phyloP scores from a whole-genome alignment of 2,113 vertebrate genomes.

The Proterorhinus semilunaris region DNA sequence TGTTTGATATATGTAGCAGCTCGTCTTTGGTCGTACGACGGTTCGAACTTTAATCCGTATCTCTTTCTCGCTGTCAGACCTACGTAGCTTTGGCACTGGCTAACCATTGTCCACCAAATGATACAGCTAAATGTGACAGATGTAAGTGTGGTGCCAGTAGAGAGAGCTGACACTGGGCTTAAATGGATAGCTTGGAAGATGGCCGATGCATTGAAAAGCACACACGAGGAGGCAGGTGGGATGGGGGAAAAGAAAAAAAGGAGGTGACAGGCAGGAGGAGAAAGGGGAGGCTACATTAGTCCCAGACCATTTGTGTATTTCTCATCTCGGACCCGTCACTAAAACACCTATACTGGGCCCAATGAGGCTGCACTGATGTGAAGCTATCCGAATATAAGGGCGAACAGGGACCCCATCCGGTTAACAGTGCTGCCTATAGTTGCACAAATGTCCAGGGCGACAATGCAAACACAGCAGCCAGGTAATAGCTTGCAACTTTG shows the following conservation, averaged over 20 bases:
- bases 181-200: constrained; percentile 31
- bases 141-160: constrained; percentile 42
- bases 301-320: constrained; percentile 73
- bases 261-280: constrained; percentile 25
- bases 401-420: constrained; percentile 47
- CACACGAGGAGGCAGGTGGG: background rate
- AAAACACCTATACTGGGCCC: constrained; percentile 55
- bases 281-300: constrained; percentile 66
- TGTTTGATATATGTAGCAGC: no score
- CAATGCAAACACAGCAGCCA: constrained; percentile 36
- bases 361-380: constrained; percentile 71
- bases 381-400: constrained; percentile 51
- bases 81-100: constrained; percentile 43
- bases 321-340: constrained; percentile 61
- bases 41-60: no score
- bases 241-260: constrained; percentile 22
- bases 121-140: constrained; percentile 50
- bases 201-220: constrained; percentile 20
- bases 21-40: no score
- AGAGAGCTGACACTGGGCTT: constrained; percentile 43
- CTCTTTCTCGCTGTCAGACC: constrained; percentile 5
- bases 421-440: constrained; percentile 26
- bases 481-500: constrained; percentile 42
- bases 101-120: constrained; percentile 47
- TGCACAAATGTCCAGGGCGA: constrained; percentile 30